phyloP scores from a whole-genome alignment of 2,113 vertebrate genomes.

The Podarcis muralis region DNA sequence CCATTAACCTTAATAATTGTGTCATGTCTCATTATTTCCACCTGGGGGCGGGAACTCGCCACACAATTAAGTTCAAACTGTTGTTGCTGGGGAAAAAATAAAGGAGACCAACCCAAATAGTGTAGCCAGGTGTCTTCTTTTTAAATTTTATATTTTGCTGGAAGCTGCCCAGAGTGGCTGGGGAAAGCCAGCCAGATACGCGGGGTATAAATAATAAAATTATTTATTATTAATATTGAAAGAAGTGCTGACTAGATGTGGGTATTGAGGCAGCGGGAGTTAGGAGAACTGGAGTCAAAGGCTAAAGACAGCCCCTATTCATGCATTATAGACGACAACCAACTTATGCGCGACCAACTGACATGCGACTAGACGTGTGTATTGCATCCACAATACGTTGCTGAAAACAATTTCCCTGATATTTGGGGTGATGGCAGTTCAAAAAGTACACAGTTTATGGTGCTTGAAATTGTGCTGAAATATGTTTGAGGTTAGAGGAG shows the following conservation, averaged over 20 bases:
- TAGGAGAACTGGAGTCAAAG: neutral
- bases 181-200: too few relatives aligned
- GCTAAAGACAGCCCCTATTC: neutral
- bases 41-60: too few relatives aligned
- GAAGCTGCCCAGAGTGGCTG: too few relatives aligned
- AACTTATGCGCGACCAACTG: too few relatives aligned
- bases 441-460: slow-evolving; percentile 6
- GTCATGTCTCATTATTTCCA: too few relatives aligned
- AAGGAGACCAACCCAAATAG: neutral
- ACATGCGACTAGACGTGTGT: too few relatives aligned
- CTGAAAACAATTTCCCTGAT: slow-evolving; percentile 1
- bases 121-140: neutral
- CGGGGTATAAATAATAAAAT: too few relatives aligned
- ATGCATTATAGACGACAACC: too few relatives aligned
- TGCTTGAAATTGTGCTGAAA: slow-evolving; percentile 1
- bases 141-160: too few relatives aligned
- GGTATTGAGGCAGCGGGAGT: neutral
- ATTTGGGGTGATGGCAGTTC: slow-evolving; percentile 9
- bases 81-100: neutral
- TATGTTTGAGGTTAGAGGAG: slow-evolving; percentile 3
- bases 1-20: too few relatives aligned
- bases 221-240: too few relatives aligned
- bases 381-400: neutral
- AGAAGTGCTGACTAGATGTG: too few relatives aligned
- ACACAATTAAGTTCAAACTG: neutral